Evolutionary conservation across 2,797 vertebrate genomes (phyloP), one percentile per base, ranked within the genome.

Genomic region (Gymnoscopelus braueri): DNA sequence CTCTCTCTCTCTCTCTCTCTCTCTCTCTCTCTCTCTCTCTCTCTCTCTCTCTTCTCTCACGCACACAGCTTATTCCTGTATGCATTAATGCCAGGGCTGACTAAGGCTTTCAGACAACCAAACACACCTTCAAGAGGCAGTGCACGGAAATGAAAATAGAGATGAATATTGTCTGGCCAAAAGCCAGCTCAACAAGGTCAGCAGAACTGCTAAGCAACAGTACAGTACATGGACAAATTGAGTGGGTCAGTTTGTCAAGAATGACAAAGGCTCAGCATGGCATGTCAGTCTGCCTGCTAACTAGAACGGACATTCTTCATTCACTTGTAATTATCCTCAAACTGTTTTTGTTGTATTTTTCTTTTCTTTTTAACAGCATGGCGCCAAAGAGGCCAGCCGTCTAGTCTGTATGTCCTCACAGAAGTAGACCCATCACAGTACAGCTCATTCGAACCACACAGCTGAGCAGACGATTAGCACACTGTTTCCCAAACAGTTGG

Each of bases 201-300:
- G 8, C 50, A 7, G 11, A 26, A 52, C 69, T 60, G 68, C 65
- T 55, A 64, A 69, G n/a, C 29, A 53, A 53, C n/a, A 53, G 50
- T 35, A 13, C 14, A 53, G 11, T 44, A 44, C 8, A 10, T 10
- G 9, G 26, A 53, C 14, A 13, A 15, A 35, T 11, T 15, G 54
- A 47, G 35, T 35, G 11, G 56, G 9, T 39, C 44, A 50, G 51
- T 60, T 47, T 47, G 7, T 23, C 59, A 53, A 11, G 26, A 10
- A 8, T 35, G 48, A 51, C 24, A 50, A 24, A 49, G 47, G 35
- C 58, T 47, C 9, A 60, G n/a, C 5, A 4, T 26, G 60, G 23
- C 24, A n/a, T 44, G 29, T 19, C 51, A 23, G 29, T n/a, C 48
- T 14, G n/a, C 48, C 51, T 14, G 24, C 11, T 49, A 24, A 26